phyloP scores from a whole-genome alignment of 1,140 invertebrate genomes.

The Cydia amplana region DNA sequence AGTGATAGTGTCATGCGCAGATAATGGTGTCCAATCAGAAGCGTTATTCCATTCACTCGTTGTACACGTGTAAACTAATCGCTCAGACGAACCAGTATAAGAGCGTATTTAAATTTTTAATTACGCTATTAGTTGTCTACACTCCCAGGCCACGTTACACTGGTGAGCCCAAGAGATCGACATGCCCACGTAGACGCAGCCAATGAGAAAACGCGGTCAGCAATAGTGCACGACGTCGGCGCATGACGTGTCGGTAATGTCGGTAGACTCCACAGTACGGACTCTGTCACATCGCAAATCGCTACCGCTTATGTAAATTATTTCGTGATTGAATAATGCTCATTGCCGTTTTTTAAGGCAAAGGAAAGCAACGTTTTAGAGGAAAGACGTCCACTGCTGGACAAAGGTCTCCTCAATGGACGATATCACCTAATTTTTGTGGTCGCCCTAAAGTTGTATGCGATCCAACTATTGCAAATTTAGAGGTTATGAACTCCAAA shows the following conservation, averaged over 20 bases:
- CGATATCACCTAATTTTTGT: too few species aligned
- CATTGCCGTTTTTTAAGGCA: too few species aligned
- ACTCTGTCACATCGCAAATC: neutral
- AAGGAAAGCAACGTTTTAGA: too few species aligned
- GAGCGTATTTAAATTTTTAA: neutral
- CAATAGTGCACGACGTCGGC: slow-evolving; percentile 5
- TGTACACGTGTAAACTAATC: neutral
- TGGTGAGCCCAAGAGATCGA: neutral
- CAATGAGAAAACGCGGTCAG: neutral
- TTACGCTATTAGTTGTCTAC: neutral
- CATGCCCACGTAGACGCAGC: neutral
- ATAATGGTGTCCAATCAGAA: slow-evolving; percentile 21
- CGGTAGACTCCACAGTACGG: neutral
- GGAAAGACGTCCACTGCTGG: too few species aligned
- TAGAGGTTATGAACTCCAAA: too few species aligned
- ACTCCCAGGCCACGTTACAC: neutral
- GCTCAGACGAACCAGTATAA: neutral
- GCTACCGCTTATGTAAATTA: neutral
- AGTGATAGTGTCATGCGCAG: neutral
- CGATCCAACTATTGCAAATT: too few species aligned
- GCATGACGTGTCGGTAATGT: slow-evolving; percentile 9
- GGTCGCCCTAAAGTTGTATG: too few species aligned
- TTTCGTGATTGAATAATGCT: too few species aligned
- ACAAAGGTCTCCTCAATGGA: too few species aligned
- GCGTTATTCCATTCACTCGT: neutral